These are phyloP conservation scores for Mythimna albipuncta DNA, from an alignment of 2,888 invertebrate species.

Conservation along the genomic window DNA sequence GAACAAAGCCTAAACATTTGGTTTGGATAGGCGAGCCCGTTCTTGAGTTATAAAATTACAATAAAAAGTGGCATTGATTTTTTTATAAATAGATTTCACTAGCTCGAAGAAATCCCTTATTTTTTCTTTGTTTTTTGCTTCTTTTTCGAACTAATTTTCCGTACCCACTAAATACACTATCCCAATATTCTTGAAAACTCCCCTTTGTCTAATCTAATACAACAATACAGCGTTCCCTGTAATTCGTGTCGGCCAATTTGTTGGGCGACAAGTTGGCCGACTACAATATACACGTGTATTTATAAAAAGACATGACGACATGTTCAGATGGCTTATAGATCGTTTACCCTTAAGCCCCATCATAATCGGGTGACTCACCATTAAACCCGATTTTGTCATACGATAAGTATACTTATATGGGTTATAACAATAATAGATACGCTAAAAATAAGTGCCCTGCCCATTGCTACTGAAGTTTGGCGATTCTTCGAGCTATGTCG, in stretches of 20 bases:
- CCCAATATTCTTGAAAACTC: conserved; percentile 4
- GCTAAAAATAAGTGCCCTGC: too few species aligned
- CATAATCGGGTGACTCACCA: neutral
- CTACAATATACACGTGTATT: neutral
- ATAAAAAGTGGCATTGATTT: too few species aligned
- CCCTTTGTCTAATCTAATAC: neutral
- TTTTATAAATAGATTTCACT: neutral
- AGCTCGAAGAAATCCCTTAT: neutral
- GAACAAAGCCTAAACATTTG: too few species aligned
- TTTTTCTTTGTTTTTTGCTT: neutral
- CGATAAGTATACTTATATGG: too few species aligned
- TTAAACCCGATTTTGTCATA: too few species aligned
- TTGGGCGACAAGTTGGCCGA: neutral
- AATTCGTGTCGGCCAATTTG: neutral
- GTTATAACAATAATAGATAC: too few species aligned
- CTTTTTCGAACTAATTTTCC: conserved; percentile 1
- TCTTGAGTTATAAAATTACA: too few species aligned
- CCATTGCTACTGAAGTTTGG: too few species aligned
- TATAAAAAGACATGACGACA: neutral
- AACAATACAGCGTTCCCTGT: neutral
- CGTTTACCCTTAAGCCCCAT: neutral
- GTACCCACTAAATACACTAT: neutral
- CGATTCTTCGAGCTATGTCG: too few species aligned
- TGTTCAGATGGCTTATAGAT: neutral
- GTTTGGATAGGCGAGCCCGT: too few species aligned